Conservation (phyloP, 2,888 invertebrate genomes). For the Andrena minutula region DNA sequence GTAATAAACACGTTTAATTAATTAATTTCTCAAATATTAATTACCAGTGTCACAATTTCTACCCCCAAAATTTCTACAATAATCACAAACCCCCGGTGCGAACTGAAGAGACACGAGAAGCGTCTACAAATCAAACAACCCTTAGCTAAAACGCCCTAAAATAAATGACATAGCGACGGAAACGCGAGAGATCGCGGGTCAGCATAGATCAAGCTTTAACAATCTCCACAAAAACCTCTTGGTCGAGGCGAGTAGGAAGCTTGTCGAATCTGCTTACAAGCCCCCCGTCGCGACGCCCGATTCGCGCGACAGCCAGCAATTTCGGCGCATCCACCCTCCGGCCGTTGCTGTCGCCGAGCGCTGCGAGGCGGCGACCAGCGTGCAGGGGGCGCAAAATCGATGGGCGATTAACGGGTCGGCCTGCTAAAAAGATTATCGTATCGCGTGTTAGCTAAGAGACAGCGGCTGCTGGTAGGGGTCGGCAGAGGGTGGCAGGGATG, state of each 20-base stretch:
- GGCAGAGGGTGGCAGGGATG: background rate
- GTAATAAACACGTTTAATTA: too few species aligned
- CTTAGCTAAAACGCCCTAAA: too few species aligned
- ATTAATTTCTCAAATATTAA: too few species aligned
- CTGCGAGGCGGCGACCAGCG: conserved; percentile 12
- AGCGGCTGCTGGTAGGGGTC: conserved; percentile 13
- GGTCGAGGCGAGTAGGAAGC: background rate
- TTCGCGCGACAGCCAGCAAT: conserved; percentile 44
- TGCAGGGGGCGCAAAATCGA: conserved; percentile 56
- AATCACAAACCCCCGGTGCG: too few species aligned
- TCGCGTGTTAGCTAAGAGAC: conserved; percentile 57
- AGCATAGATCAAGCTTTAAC: conserved; percentile 36
- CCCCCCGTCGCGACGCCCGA: conserved; percentile 2
- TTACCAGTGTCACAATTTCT: too few species aligned
- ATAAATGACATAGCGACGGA: conserved; percentile 9
- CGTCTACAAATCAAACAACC: too few species aligned
- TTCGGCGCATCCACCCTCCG: conserved; percentile 12
- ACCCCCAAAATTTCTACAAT: too few species aligned
- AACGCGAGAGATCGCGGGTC: conserved; percentile 21
- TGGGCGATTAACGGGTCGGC: conserved; percentile 56
- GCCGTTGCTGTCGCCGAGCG: background rate
- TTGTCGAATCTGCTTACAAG: conserved; percentile 48
- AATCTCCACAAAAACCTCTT: conserved; percentile 19
- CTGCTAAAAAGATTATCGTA: conserved; percentile 69
- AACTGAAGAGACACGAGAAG: too few species aligned